Conservation (phyloP, 1,140 invertebrate species). For the Papilio glaucus region DNA sequence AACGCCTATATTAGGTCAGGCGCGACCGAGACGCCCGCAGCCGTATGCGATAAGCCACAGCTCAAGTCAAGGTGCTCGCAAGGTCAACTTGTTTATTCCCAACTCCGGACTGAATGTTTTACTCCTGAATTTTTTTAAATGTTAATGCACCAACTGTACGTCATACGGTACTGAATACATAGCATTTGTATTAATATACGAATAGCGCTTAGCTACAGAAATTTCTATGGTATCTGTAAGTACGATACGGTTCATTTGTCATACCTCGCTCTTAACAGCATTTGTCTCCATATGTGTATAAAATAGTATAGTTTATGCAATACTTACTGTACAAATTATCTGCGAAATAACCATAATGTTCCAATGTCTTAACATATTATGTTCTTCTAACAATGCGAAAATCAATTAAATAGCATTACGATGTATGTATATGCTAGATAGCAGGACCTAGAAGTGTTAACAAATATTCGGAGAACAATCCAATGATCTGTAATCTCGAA, state of each 20-base stretch:
- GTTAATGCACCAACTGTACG: slow-evolving; percentile 45
- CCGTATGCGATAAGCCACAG: slow-evolving; percentile 43
- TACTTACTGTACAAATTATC: no score
- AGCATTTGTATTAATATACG: slow-evolving; percentile 6
- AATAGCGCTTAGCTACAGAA: neutral
- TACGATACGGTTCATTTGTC: neutral
- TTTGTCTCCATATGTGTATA: no score
- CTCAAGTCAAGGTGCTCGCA: slow-evolving; percentile 46
- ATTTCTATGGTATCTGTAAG: neutral
- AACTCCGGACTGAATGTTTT: slow-evolving; percentile 43
- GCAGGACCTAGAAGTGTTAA: no score
- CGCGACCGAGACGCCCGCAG: slow-evolving; percentile 38
- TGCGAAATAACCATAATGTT: no score
- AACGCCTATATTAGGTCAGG: slow-evolving; percentile 22
- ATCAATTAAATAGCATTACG: no score
- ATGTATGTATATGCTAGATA: no score
- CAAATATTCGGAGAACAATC: no score
- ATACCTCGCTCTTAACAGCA: no score
- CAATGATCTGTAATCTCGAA: no score
- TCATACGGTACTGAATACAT: slow-evolving; percentile 40
- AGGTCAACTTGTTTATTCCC: slow-evolving; percentile 55
- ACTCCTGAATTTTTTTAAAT: slow-evolving; percentile 55
- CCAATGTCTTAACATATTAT: no score
- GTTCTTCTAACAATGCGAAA: no score
- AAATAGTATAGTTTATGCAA: no score